Evolutionary conservation across 1,140 invertebrate species (phyloP), one percentile per base, ranked within the genome.

Genomic region (Leguminivora glycinivorella): DNA sequence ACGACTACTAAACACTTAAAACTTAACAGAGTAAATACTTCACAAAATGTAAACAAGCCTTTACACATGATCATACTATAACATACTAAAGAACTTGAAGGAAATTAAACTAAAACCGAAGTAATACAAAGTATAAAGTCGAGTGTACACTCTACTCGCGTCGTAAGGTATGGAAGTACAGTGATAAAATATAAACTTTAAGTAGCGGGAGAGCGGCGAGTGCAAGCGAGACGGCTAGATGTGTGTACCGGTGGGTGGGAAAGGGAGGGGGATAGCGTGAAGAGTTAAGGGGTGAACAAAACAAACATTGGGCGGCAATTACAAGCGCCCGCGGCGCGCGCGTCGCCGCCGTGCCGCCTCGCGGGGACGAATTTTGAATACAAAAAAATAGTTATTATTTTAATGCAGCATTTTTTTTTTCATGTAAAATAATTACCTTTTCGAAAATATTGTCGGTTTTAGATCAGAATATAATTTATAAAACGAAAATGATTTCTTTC

Each of bases 291-390:
- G 78, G 78, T 81, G 77, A 83, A 82, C 78, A 87, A 88, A 88
- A 88, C 83, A 88, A 88, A 87, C 83, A 88, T 78, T 82, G 86
- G 83, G 78, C 81, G 82, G 82, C 84, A 86, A 87, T 87, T 83
- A 88, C 83, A 83, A 81, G 80, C 83, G 83, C 81, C 83, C 76
- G 83, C 80, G 80, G 86, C 80, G 84, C 71, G 78, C 75, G 72
- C 73, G 76, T 74, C 76, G 79, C 75, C 76, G 72, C 70, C 72
- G 79, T 70, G 74, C 82, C 70, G 84, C 17, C 77, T 80, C 22
- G 70, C 70, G 78, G 67, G 70, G 72, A 72, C 82, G 80, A 87
- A 80, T 81, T 43, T 63, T 9, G 12, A 34, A 43, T 43, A 6
- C n/a, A 10, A 1, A 17, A 43, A 43, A 4, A 31, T 31, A 4